A percentile compares a stretch with the other conserved stretches of the same genome.
Conservation (phyloP, 2,888 invertebrate genomes). For the Caenorhabditis imperialis region DNA sequence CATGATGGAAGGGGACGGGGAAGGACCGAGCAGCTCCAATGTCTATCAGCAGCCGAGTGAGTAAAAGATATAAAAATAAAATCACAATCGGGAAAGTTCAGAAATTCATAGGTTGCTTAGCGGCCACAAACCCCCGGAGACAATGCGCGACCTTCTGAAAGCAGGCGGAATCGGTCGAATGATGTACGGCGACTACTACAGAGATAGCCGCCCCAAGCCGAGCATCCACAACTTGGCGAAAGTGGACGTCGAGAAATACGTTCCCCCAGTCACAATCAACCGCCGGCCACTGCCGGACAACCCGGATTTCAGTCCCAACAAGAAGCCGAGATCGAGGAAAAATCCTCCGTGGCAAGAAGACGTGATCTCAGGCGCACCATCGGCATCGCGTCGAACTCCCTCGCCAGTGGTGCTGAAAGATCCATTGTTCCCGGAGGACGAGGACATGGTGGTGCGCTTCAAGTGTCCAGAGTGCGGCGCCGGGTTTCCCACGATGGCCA, state of each 20-base stretch:
- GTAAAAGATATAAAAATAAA: no score
- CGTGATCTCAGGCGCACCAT: neutral
- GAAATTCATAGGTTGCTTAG: no score
- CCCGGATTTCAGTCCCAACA: constrained; percentile 12
- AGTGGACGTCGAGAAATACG: constrained; percentile 39
- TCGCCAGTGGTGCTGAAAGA: constrained; percentile 4
- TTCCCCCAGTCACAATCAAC: constrained; percentile 17
- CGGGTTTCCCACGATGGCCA: constrained; percentile 21
- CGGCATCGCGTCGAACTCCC: neutral
- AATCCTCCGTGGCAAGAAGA: constrained; percentile 43
- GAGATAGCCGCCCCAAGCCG: neutral
- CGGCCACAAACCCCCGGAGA: no score
- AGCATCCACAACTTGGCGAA: constrained; percentile 30
- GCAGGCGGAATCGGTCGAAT: neutral
- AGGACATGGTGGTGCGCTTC: constrained; percentile 10
- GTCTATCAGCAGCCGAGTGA: constrained; percentile 3
- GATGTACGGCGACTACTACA: constrained; percentile 9
- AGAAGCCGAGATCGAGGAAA: constrained; percentile 16
- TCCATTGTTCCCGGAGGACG: neutral
- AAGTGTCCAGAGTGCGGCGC: constrained; percentile 41
- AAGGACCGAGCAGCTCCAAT: no score
- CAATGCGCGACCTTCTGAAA: constrained; percentile 1
- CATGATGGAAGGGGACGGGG: neutral
- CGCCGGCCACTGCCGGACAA: constrained; percentile 25
- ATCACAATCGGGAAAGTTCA: no score